A percentile compares a stretch with the other conserved stretches of the same genome.
phyloP scores from a whole-genome alignment of 1,140 invertebrate species.

The Ceratoteleas bidentatus region DNA sequence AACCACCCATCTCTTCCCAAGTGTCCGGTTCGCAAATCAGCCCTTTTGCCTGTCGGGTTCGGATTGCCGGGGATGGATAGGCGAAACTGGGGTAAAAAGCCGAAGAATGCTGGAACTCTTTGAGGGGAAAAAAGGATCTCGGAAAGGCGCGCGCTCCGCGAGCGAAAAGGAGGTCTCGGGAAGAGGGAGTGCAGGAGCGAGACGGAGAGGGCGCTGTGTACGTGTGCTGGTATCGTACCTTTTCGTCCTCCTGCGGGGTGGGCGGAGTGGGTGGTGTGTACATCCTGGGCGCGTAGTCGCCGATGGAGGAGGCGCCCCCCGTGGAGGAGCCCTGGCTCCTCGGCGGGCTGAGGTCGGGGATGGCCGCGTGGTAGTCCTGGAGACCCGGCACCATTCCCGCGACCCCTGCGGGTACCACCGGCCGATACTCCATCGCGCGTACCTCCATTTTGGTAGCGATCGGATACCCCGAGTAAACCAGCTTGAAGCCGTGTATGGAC shows the following conservation, averaged over 20 bases:
- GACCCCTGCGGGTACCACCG: conserved; percentile 72
- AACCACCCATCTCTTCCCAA: no score
- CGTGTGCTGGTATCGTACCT: conserved; percentile 70
- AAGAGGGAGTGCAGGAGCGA: no score
- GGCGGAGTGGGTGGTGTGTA: conserved; percentile 80
- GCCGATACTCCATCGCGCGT: no score
- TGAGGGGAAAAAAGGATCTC: no score
- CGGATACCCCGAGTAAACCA: conserved; percentile 75
- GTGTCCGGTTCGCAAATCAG: no score
- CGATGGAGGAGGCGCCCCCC: conserved; percentile 79
- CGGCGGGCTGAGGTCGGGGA: conserved; percentile 79
- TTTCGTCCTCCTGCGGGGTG: conserved; percentile 79
- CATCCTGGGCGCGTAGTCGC: conserved; percentile 80
- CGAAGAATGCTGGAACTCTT: no score
- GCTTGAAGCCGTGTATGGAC: conserved; percentile 73
- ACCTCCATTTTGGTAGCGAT: conserved; percentile 77
- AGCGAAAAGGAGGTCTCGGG: no score
- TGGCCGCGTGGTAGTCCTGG: conserved; percentile 79
- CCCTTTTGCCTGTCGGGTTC: no score
- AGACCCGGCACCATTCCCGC: conserved; percentile 74
- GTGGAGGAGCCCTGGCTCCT: conserved; percentile 80
- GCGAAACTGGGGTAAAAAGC: no score
- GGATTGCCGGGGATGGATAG: no score
- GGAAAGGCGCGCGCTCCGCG: no score
- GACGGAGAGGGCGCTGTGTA: no score